Percentiles rank a stretch among this genome's conserved stretches.
phyloP scores from a whole-genome alignment of 2,888 invertebrate genomes.

The Cheilosia vulpina region DNA sequence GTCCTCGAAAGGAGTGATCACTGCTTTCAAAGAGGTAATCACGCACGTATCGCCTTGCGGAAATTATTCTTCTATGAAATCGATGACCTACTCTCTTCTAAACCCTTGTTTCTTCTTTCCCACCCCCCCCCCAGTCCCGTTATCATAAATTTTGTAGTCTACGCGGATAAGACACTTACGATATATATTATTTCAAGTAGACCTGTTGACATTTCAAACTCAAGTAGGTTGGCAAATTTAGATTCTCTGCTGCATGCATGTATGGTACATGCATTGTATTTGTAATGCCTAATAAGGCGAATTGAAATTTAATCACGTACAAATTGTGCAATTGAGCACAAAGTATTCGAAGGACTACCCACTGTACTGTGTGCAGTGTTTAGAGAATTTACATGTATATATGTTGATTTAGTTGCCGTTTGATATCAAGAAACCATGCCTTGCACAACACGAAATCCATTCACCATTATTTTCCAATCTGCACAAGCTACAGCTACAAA shows the following conservation, averaged over 20 bases:
- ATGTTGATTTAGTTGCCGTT: no score
- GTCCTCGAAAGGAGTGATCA: slow-evolving; percentile 68
- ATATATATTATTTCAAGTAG: slow-evolving; percentile 55
- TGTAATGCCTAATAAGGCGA: slow-evolving; percentile 10
- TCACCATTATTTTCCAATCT: no score
- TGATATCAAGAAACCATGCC: no score
- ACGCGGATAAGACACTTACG: slow-evolving; percentile 31
- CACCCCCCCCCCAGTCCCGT: not conserved
- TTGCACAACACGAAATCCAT: no score
- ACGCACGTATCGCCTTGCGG: slow-evolving; percentile 62
- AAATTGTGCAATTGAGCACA: not conserved
- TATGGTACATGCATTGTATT: not conserved
- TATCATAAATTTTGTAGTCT: slow-evolving; percentile 41
- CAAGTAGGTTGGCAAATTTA: slow-evolving; percentile 33
- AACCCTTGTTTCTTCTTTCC: not conserved
- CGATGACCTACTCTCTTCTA: slow-evolving; percentile 62
- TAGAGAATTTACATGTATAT: no score
- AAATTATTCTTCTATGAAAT: slow-evolving; percentile 53
- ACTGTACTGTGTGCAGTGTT: no score
- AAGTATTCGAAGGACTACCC: not conserved
- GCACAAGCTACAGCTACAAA: no score
- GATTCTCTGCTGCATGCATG: not conserved
- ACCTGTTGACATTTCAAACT: slow-evolving; percentile 63
- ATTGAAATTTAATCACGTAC: slow-evolving; percentile 39
- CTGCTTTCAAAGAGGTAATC: slow-evolving; percentile 65